A percentile compares a stretch with the other conserved stretches of the same genome.
Conservation (phyloP, 2,888 invertebrate species). For the Trichacis sp. region DNA sequence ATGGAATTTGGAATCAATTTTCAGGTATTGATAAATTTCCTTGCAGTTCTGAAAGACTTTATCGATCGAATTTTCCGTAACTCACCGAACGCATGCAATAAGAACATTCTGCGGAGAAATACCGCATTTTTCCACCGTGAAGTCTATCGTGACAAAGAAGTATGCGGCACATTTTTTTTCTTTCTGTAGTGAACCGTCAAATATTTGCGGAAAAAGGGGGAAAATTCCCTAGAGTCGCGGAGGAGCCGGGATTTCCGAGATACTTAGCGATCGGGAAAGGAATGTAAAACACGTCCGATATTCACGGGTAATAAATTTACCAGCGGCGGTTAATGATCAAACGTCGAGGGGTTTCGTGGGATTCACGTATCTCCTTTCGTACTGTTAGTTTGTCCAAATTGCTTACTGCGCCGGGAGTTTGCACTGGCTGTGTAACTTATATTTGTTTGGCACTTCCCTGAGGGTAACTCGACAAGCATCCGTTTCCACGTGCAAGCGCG, state of each 20-base stretch:
- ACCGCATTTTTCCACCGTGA: conserved; percentile 68
- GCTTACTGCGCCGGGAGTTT: conserved; percentile 12
- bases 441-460: conserved; percentile 26
- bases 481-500: conserved; percentile 21
- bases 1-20: too few relatives aligned
- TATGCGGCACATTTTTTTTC: too few relatives aligned
- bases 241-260: background rate
- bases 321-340: background rate
- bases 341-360: background rate
- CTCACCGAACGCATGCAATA: too few relatives aligned
- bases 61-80: too few relatives aligned
- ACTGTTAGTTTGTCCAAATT: conserved; percentile 7
- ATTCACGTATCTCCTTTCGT: conserved; percentile 8
- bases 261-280: background rate
- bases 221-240: too few relatives aligned
- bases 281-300: conserved; percentile 1
- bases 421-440: conserved; percentile 17
- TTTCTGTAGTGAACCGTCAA: too few relatives aligned
- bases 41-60: too few relatives aligned
- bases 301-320: background rate
- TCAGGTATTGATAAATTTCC: too few relatives aligned
- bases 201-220: too few relatives aligned
- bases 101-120: too few relatives aligned
- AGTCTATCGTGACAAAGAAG: too few relatives aligned
- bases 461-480: conserved; percentile 23